phyloP scores from a whole-genome alignment of 2,888 invertebrate genomes.

The Apamea epomidion region DNA sequence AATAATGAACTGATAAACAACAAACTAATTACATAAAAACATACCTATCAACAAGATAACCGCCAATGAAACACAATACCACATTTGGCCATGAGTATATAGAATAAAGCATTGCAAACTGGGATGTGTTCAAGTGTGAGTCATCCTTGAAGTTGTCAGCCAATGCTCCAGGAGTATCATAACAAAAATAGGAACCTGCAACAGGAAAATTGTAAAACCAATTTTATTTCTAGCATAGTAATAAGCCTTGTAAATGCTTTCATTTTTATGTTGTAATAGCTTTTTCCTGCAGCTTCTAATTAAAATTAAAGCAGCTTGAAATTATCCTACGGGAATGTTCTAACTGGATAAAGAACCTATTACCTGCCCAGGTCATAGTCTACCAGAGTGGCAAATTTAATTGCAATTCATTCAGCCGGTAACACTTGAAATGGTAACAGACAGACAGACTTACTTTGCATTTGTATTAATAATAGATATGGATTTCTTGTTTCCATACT shows the following conservation, averaged over 20 bases:
- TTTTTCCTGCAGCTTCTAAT: neutral
- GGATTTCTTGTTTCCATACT: neutral
- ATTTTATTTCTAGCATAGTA: neutral
- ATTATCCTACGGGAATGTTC: fast-evolving
- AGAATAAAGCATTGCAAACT: slow-evolving; percentile 97
- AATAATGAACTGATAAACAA: slow-evolving; percentile 50
- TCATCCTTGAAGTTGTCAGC: slow-evolving; percentile 96
- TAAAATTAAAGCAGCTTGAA: too few species aligned
- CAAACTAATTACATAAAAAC: slow-evolving; percentile 59
- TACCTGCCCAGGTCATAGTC: neutral
- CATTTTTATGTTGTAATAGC: too few species aligned
- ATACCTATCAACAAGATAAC: slow-evolving; percentile 97
- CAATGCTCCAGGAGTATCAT: slow-evolving; percentile 98
- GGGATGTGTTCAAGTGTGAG: slow-evolving; percentile 94
- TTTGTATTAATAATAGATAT: neutral
- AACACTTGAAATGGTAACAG: neutral
- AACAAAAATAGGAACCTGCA: slow-evolving; percentile 99
- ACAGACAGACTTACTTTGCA: neutral
- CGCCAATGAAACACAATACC: slow-evolving; percentile 98
- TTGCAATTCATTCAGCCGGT: neutral
- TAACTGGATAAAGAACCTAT: neutral
- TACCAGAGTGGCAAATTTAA: neutral
- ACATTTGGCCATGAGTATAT: slow-evolving; percentile 99
- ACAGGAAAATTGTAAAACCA: slow-evolving; percentile 50
- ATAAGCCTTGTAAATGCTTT: neutral